Base-by-base conservation (phyloP, 2,888 invertebrate species). In the Steinernema hermaphroditum region DNA sequence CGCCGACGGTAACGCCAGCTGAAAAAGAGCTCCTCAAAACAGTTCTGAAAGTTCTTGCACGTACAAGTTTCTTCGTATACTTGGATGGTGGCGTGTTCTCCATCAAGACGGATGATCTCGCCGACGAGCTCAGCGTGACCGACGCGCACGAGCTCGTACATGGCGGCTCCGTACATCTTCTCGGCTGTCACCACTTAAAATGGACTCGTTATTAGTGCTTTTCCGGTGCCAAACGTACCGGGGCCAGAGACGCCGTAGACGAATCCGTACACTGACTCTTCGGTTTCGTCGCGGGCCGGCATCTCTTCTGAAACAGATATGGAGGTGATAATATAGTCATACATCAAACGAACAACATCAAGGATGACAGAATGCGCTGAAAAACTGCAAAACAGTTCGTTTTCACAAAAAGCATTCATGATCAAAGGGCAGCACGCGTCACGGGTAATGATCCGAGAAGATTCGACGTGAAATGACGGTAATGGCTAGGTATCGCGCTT, bases 1-100 rank as follows among this genome's bases (percentile, higher is more conserved):
- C 98, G 34, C 97, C 97, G 14, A 98, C 97, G 2, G 98, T 97
- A 50, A 98, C 96, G 84, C 96, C 97, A 70, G 96, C 96, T 81
- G 75, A 72, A 83, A 68, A 19, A 19, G 6, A 12, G 4, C 27
- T 4, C 22, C 16, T 44, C 16, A 44, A 16, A 44, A 44, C 16
- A 44, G 16, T n/a, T n/a, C n/a, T n/a, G n/a, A n/a, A n/a, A n/a
- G n/a, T n/a, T n/a, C n/a, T n/a, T n/a, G n/a, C n/a, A 75, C 81
- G 77, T 88, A 89, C 89, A 89, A 12, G 89, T 89, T 74, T 89
- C 89, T 87, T 90, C 90, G 80, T 90, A 90, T 44, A 94, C 96
- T 91, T 98, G 97, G 88, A 98, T 96, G 83, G 97, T 98, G 76
- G 98, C 98, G 93, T 96, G 93, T 89, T 98, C 97, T 75, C 96